A percentile compares a stretch with the other conserved stretches of the same genome.
Conservation (phyloP, 2,797 vertebrate genomes). For the Microtus obscurus region DNA sequence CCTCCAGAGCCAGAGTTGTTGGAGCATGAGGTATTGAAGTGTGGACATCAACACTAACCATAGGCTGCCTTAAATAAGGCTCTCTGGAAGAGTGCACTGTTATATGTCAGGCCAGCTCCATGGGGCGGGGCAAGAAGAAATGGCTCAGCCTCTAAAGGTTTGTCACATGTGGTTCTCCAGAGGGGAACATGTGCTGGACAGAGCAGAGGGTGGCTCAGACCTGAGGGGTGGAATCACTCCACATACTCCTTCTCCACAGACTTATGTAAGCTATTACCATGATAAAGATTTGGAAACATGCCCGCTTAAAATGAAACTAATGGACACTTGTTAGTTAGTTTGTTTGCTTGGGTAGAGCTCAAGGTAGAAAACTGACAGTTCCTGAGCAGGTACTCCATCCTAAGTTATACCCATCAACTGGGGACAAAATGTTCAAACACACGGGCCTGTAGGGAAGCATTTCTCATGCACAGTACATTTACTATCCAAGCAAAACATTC, state of each 20-base stretch:
- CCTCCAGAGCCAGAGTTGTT: background rate
- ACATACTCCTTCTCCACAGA: background rate
- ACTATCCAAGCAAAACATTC: background rate
- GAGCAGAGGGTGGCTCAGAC: background rate
- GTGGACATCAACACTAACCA: background rate
- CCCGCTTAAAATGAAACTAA: background rate
- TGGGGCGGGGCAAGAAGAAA: accelerated
- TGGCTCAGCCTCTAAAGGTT: too few relatives aligned
- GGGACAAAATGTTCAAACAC: background rate
- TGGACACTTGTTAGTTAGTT: background rate
- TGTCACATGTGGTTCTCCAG: background rate
- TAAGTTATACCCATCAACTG: background rate
- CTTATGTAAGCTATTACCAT: background rate
- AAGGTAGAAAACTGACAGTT: background rate
- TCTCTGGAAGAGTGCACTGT: too few relatives aligned
- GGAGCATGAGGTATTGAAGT: background rate
- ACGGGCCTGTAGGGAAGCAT: background rate
- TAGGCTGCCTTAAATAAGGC: too few relatives aligned
- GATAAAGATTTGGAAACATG: background rate
- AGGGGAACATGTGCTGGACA: background rate
- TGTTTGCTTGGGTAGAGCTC: background rate
- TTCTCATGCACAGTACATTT: background rate
- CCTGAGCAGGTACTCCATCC: background rate
- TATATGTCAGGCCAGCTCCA: background rate
- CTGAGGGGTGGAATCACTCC: background rate